Evolutionary conservation across 2,113 vertebrate species (phyloP).

Genomic region (Vimba vimba): DNA sequence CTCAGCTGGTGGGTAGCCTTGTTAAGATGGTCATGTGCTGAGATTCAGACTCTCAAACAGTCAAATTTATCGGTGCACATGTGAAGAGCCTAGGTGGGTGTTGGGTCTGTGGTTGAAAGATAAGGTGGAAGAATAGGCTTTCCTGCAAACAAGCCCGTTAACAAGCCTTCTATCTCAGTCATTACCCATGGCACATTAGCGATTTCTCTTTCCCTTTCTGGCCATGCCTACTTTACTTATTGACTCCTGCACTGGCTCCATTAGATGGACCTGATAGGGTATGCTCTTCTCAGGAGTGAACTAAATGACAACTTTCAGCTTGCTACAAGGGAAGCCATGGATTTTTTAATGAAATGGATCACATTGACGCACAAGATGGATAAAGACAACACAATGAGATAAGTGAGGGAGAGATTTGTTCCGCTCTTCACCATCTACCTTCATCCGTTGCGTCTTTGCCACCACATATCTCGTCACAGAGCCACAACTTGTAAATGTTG

Average conservation of each 20-base stretch:
- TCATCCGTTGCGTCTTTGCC: neutral
- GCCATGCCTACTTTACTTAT: constrained; percentile 67
- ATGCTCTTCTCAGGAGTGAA: constrained; percentile 63
- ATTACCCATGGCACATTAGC: constrained; percentile 66
- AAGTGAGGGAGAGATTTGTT: constrained; percentile 6
- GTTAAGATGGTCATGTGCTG: constrained; percentile 22
- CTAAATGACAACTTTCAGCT: constrained; percentile 60
- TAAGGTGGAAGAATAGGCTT: constrained; percentile 61
- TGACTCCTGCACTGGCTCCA: constrained; percentile 65
- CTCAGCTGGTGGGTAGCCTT: constrained; percentile 43
- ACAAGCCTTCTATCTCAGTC: constrained; percentile 63
- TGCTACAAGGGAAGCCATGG: constrained; percentile 43
- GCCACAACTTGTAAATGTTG: neutral
- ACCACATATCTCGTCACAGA: neutral
- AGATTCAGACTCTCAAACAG: constrained; percentile 10
- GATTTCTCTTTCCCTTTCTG: constrained; percentile 58
- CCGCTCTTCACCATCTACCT: neutral
- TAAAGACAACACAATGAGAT: constrained; percentile 25
- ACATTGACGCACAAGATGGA: constrained; percentile 32
- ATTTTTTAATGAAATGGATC: constrained; percentile 36
- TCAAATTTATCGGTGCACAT: neutral
- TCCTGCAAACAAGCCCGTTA: constrained; percentile 54
- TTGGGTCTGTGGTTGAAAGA: constrained; percentile 65
- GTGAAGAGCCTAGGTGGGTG: constrained; percentile 50
- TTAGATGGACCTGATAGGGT: constrained; percentile 64